phyloP scores from a whole-genome alignment of 2,888 invertebrate species.

The Dione vanillae region DNA sequence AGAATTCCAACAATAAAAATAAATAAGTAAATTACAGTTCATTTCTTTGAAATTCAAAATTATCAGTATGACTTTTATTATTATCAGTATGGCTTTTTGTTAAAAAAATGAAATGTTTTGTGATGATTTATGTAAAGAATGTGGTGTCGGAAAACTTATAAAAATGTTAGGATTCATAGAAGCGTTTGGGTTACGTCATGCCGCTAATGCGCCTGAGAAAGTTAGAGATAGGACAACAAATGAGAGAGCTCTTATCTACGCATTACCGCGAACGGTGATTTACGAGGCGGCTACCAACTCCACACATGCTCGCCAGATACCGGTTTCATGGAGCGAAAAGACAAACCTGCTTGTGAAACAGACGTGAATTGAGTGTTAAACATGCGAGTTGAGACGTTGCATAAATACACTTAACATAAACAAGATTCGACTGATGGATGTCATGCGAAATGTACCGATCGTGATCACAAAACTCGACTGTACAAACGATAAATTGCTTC shows the following conservation, averaged over 20 bases:
- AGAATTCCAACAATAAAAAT: background rate
- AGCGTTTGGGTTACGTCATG: constrained; percentile 60
- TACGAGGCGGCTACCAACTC: constrained; percentile 71
- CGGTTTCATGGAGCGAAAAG: constrained; percentile 68
- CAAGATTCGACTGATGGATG: constrained; percentile 57
- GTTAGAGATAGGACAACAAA: constrained; percentile 82
- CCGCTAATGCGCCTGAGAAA: constrained; percentile 76
- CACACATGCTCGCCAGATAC: constrained; percentile 56
- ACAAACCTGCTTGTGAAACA: constrained; percentile 70
- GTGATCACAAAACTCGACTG: constrained; percentile 35
- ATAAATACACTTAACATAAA: constrained; percentile 62
- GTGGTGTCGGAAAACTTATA: constrained; percentile 21
- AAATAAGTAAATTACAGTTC: constrained; percentile 6
- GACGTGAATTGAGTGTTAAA: constrained; percentile 75
- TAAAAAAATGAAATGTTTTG: constrained; percentile 44
- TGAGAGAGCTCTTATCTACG: constrained; percentile 82
- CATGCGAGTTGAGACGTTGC: constrained; percentile 66
- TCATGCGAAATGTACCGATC: constrained; percentile 46
- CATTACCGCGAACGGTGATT: constrained; percentile 78
- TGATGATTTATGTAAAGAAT: constrained; percentile 33
- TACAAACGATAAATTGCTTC: constrained; percentile 38
- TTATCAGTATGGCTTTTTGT: constrained; percentile 27
- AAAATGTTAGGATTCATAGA: constrained; percentile 17
- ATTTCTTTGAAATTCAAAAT: constrained; percentile 6
- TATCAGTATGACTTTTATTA: constrained; percentile 18